Conservation (phyloP, 2,797 vertebrate genomes). For the Sebastes taczanowskii region DNA sequence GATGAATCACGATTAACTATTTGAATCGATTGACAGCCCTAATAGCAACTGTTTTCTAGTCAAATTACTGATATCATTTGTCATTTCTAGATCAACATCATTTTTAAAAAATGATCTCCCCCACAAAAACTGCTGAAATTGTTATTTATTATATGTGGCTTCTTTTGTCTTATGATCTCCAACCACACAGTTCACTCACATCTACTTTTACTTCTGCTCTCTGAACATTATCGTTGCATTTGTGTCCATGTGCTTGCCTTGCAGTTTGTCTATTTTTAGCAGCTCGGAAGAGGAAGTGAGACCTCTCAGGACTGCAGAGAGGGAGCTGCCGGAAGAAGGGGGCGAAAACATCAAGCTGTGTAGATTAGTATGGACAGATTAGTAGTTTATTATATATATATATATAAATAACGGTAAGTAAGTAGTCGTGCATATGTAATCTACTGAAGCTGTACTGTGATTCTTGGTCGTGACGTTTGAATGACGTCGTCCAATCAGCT, state of each 20-base stretch:
- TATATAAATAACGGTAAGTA: too few species aligned
- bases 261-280: slow-evolving; percentile 24
- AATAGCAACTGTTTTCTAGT: not conserved
- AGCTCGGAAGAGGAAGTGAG: not conserved
- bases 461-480: not conserved
- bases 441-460: not conserved
- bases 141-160: not conserved
- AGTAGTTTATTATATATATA: not conserved
- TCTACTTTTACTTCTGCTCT: too few species aligned
- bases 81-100: not conserved
- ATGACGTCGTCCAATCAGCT: slow-evolving; percentile 44
- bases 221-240: not conserved
- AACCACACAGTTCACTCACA: not conserved
- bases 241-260: not conserved
- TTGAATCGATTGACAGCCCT: too few species aligned
- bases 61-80: not conserved
- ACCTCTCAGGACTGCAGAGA: not conserved
- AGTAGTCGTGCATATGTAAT: not conserved
- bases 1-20: too few species aligned
- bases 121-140: not conserved
- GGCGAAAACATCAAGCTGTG: too few species aligned
- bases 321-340: too few species aligned
- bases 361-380: too few species aligned
- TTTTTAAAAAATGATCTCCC: not conserved
- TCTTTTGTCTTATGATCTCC: not conserved